Evolutionary conservation across 2,797 vertebrate genomes (phyloP).

Genomic region (Lerista edwardsae): DNA sequence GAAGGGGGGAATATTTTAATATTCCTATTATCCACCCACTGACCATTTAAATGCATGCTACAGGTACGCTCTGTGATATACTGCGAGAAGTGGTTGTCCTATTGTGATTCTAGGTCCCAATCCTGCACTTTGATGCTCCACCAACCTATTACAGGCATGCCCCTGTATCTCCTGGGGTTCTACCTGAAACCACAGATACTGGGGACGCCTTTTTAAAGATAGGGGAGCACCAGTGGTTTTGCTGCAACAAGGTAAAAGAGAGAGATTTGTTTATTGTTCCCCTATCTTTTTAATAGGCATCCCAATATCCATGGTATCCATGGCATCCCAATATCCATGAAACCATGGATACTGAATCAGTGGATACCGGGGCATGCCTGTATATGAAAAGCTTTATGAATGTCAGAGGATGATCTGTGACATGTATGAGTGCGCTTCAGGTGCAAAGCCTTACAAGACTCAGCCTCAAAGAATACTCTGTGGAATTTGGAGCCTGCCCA

Average conservation of each 20-base stretch:
- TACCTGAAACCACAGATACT: too few relatives aligned
- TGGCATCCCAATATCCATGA: too few relatives aligned
- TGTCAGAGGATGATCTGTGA: conserved; percentile 21
- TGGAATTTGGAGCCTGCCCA: background rate
- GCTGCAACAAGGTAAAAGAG: too few relatives aligned
- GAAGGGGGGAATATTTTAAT: background rate
- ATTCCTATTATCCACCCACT: conserved; percentile 22
- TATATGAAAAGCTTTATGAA: conserved; percentile 40
- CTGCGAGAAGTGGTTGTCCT: conserved; percentile 17
- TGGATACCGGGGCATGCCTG: too few relatives aligned
- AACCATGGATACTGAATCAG: too few relatives aligned
- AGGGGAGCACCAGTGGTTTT: too few relatives aligned
- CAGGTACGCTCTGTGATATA: conserved; percentile 3
- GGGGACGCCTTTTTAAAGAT: too few relatives aligned
- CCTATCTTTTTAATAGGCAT: too few relatives aligned
- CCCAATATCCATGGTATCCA: too few relatives aligned
- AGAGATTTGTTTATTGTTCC: too few relatives aligned
- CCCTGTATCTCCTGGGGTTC: too few relatives aligned
- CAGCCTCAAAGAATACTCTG: background rate
- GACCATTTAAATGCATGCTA: background rate
- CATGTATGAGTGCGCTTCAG: conserved; percentile 28
- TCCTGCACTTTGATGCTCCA: conserved; percentile 15
- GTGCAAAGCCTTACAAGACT: background rate
- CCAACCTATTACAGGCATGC: conserved; percentile 3
- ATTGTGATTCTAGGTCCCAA: conserved; percentile 23